Percentiles rank a stretch among this genome's conserved stretches.
phyloP scores from a whole-genome alignment of 2,797 vertebrate genomes.

The Oreonectes daqikongensis region DNA sequence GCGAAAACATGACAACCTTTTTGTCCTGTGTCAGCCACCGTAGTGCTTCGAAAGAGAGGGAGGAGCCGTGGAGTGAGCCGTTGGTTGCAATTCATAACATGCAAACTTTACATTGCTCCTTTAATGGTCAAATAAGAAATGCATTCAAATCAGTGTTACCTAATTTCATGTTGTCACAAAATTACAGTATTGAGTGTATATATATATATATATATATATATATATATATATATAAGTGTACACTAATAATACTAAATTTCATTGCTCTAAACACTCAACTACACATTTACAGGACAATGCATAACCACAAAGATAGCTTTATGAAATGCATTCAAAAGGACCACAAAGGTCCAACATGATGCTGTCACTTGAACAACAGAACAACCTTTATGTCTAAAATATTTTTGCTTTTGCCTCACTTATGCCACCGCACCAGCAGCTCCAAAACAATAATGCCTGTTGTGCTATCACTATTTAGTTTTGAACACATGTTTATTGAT shows the following conservation, averaged over 20 bases:
- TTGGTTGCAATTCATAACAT: too few relatives aligned
- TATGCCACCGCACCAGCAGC: not conserved
- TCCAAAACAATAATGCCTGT: slow-evolving; percentile 20
- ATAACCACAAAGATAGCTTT: not conserved
- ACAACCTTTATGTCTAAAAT: slow-evolving; percentile 15
- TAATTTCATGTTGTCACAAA: not conserved
- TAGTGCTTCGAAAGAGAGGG: too few relatives aligned
- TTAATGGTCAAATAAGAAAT: too few relatives aligned
- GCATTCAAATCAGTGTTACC: too few relatives aligned
- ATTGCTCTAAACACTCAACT: not conserved
- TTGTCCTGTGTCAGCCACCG: too few relatives aligned
- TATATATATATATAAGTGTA: too few relatives aligned
- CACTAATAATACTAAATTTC: too few relatives aligned
- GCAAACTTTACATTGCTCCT: too few relatives aligned
- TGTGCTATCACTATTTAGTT: slow-evolving; percentile 30
- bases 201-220: too few relatives aligned
- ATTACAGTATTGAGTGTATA: not conserved
- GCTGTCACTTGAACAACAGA: slow-evolving; percentile 18
- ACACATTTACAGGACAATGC: not conserved
- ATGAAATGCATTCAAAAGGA: not conserved
- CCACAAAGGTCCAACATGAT: not conserved
- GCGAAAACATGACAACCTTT: too few relatives aligned
- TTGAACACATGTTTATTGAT: slow-evolving; percentile 40
- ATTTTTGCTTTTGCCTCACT: slow-evolving; percentile 29
- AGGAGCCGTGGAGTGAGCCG: too few relatives aligned